phyloP scores from a whole-genome alignment of 2,797 vertebrate genomes.

The Poeciliopsis gracilis region DNA sequence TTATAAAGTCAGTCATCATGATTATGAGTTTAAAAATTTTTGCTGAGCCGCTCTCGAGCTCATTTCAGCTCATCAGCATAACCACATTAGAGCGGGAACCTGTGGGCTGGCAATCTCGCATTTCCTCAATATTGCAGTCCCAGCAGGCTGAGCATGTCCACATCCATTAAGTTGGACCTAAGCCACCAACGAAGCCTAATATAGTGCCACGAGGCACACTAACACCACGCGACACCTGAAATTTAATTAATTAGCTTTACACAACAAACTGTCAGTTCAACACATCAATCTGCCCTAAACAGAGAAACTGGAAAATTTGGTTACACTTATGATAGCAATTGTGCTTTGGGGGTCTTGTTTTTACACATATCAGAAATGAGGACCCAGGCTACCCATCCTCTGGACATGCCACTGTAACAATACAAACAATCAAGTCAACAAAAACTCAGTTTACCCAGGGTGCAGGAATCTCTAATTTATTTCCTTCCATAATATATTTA shows the following conservation, averaged over 20 bases:
- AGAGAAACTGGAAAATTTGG: slow-evolving; percentile 39
- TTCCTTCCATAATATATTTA: slow-evolving; percentile 80
- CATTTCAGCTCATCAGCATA: slow-evolving; percentile 81
- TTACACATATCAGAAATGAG: slow-evolving; percentile 21
- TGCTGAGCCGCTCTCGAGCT: slow-evolving; percentile 76
- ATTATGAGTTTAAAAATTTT: slow-evolving; percentile 79
- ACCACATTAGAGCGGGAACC: slow-evolving; percentile 77
- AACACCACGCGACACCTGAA: slow-evolving; percentile 63
- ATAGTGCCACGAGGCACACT: slow-evolving; percentile 61
- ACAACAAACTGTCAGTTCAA: slow-evolving; percentile 62
- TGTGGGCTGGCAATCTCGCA: slow-evolving; percentile 76
- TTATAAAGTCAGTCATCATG: slow-evolving; percentile 80
- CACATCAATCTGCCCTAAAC: slow-evolving; percentile 65
- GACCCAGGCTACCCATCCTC: slow-evolving; percentile 19
- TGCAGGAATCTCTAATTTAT: slow-evolving; percentile 73
- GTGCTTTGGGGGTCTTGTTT: slow-evolving; percentile 12
- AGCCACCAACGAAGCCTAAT: slow-evolving; percentile 69
- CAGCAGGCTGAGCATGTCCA: slow-evolving; percentile 73
- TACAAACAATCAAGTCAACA: slow-evolving; percentile 56
- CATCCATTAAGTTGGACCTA: slow-evolving; percentile 74
- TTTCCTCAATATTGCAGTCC: slow-evolving; percentile 74
- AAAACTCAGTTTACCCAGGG: slow-evolving; percentile 66
- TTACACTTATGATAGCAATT: slow-evolving; percentile 23
- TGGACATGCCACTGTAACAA: slow-evolving; percentile 33
- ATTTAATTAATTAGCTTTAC: slow-evolving; percentile 74